Evolutionary conservation across 2,797 vertebrate genomes (phyloP).

Genomic region (Rhinichthys osculus): DNA sequence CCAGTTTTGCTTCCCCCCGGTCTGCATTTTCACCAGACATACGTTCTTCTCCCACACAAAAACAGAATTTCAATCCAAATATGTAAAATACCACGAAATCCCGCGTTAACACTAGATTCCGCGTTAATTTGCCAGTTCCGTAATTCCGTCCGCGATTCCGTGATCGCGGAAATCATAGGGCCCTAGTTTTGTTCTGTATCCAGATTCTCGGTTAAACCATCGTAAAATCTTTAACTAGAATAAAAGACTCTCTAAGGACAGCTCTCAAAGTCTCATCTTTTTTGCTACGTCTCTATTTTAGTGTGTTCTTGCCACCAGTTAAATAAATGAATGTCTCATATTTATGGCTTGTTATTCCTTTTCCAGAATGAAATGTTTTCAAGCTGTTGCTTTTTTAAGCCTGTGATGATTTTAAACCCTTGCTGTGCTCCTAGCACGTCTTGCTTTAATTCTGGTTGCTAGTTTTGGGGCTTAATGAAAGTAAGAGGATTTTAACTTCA

Average conservation of each 20-base stretch:
- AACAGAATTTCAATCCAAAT: too few relatives aligned
- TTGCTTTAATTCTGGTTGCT: background rate
- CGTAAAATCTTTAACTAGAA: background rate
- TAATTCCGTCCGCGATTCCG: too few relatives aligned
- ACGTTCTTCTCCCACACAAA: too few relatives aligned
- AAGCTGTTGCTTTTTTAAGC: constrained; percentile 12
- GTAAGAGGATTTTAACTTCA: constrained; percentile 27
- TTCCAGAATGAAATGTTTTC: background rate
- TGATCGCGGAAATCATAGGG: too few relatives aligned
- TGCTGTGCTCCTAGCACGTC: background rate
- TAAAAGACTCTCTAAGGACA: background rate
- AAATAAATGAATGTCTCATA: background rate
- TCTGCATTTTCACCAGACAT: too few relatives aligned
- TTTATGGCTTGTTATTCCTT: background rate
- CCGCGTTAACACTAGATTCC: too few relatives aligned
- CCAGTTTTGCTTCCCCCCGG: too few relatives aligned
- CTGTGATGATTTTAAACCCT: background rate
- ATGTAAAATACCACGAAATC: too few relatives aligned
- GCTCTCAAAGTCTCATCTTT: background rate
- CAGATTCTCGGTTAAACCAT: background rate
- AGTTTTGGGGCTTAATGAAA: constrained; percentile 15
- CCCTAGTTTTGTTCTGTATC: background rate
- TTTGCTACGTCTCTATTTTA: background rate
- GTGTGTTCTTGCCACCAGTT: background rate
- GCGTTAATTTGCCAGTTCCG: too few relatives aligned